These are phyloP conservation scores for Pimephales promelas DNA, from an alignment of 2,113 vertebrate genomes.

Conservation along the genomic window DNA sequence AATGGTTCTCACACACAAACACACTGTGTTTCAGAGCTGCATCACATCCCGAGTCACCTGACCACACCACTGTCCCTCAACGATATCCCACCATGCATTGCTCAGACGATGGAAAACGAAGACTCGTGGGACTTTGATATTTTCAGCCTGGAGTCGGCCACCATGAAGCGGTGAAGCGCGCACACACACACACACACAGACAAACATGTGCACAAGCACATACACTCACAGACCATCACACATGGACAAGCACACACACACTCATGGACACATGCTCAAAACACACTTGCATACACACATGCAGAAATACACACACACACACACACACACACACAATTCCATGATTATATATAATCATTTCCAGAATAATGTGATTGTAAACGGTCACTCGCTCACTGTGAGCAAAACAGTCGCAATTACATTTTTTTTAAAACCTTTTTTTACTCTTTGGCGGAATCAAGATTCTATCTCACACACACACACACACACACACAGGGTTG, in stretches of 20 bases:
- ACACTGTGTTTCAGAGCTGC: conserved; percentile 74
- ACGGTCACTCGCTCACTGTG: too few species aligned
- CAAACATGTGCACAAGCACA: not conserved
- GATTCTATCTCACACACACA: too few species aligned
- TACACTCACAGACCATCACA: not conserved
- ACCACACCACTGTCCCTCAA: conserved; percentile 82
- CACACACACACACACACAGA: conserved; percentile 1
- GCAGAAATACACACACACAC: too few species aligned
- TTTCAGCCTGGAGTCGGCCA: conserved; percentile 91
- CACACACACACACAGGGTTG: not conserved
- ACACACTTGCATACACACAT: not conserved
- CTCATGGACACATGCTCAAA: too few species aligned
- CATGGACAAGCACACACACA: not conserved
- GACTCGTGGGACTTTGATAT: conserved; percentile 95
- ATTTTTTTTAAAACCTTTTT: too few species aligned
- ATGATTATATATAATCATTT: too few species aligned
- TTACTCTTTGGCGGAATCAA: too few species aligned
- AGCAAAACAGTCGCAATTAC: too few species aligned
- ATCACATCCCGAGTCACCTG: conserved; percentile 79
- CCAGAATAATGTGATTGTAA: too few species aligned
- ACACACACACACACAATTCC: too few species aligned
- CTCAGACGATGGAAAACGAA: conserved; percentile 92
- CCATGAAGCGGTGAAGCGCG: conserved; percentile 78
- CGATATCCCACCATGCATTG: conserved; percentile 87
- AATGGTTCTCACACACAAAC: not conserved